Evolutionary conservation across 2,888 invertebrate species (phyloP), one percentile per base, ranked within the genome.

Genomic region (Atrina japonica): DNA sequence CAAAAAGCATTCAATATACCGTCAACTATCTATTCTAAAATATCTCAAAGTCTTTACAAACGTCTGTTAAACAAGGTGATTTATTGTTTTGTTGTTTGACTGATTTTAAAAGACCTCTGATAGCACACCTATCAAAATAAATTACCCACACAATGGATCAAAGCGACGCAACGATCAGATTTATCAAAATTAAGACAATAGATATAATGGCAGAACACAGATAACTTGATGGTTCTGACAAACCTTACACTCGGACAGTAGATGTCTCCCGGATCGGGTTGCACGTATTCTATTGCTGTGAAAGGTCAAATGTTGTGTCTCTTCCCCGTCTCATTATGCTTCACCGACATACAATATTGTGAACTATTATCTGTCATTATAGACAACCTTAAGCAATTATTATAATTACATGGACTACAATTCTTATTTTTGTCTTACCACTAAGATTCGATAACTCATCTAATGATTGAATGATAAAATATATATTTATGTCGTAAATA

Each of bases 41-140:
- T 35, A 35, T 35, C 35, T 35, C 35, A 11, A 35, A 35, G 35
- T 45, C 47, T 60, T 45, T 60, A 41, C 29, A 60, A 29, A 30
- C 29, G 29, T 60, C 43, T 67, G 60, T 59, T 53, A 56, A 60
- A 52, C 52, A 59, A 53, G 58, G 40, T 67, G 55, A 67, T 67
- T 67, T 67, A 67, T 53, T 35, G 25, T 27, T 45, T 41, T 25
- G 60, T 40, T 45, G 50, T 45, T 53, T 67, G 60, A 53, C 43
- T 67, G 53, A 67, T 67, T 67, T 53, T 60, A 23, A 60, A 60
- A 60, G 55, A 43, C 58, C 61, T 29, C 30, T 49, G 43, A 61
- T 61, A 43, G 47, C 61, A 43, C 49, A 40, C 47, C 49, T 35
- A 61, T 61, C 61, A 61, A 61, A 49, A 43, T 43, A 61, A 61